Evolutionary conservation across 2,113 vertebrate species (phyloP), one percentile per base, ranked within the genome.

Genomic region (Lichenostomus cassidix): DNA sequence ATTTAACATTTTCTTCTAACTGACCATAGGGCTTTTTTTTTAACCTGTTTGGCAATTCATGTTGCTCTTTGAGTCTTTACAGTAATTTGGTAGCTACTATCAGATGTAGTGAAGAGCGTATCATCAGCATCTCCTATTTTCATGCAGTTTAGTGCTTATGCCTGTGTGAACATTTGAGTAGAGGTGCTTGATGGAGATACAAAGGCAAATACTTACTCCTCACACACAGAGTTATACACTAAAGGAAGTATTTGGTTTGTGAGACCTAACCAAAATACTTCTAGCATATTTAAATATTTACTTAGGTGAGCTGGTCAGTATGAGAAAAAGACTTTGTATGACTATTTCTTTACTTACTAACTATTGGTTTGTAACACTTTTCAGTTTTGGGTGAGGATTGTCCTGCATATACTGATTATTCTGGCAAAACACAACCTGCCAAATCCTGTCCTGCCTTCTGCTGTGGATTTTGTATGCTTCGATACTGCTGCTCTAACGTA

Each of bases 391-490:
- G 78, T 41, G 96, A 97, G 33, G 24, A 79, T 19, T 97, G 95
- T 55, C 18, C 33, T 42, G 55, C 28, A 8, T 86, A 82, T 24
- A 12, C 17, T 41, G 90, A 49, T 87, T 8, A 2, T 53, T 20
- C 13, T 24, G 91, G 81, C 10, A 2, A 70, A 73, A 31, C 27
- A 7, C 65, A 74, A 11, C 53, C 52, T 77, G 75, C 46, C 22
- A 20, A 52, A 39, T 78, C 55, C 90, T 97, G 96, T 58, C 94
- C 92, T 28, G 7, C 37, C 28, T 98, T 97, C 91, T 97, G 97
- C 92, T 97, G 98, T 46, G 97, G 96, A 35, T 49, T 94, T 96
- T 64, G 4, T 23, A 0, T 3, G 44, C 0, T 8, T 78, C 69
- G 10, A 27, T 97, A 92, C 53, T 98, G 97, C 74, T 98, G 96